Evolutionary conservation across 2,113 vertebrate genomes (phyloP), one percentile per base, ranked within the genome.

Genomic region (Gavialis gangeticus): DNA sequence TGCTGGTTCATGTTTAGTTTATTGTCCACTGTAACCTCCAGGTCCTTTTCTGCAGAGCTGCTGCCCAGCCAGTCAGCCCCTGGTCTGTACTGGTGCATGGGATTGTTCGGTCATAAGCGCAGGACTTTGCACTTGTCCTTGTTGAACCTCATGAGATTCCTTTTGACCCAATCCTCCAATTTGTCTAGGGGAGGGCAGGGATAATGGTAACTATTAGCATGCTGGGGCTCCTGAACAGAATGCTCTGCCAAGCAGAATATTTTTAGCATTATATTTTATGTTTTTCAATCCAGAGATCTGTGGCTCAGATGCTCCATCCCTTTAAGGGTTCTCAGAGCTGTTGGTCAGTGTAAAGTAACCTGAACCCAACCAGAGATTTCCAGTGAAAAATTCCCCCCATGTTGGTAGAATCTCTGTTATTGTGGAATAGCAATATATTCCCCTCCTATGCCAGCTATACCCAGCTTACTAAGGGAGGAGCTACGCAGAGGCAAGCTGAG

Each of bases 361-460:
- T 80, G 59, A 69, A 82, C 80, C 0, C 4, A 90, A 34, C n/a
- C 60, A 56, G 59, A 76, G 5, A 25, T 59, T 28, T 90, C 58
- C 12, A 64, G 57, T 78, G 54, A 0, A 79, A 56, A 73, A 6
- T 1, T 0, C 4, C 25, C 28, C 24, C 28, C 2, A 22, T 59
- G 54, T 3, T 1, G 64, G 62, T 37, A 79, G 75, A 66, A 58
- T 11, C 63, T n/a, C 13, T 69, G 84, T 28, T n/a, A 66, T 28
- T n/a, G 63, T 66, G 27, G 63, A 28, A 8, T 28, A 28, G 27
- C 63, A 66, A 13, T 14, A 28, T 28, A 63, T 22, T 25, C 62
- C 12, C 22, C 62, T 63, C 12, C 62, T 63, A 30, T 82, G 82
- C 25, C 91, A 90, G 78, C 7, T 64, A 57, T 17, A 30, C 60